Base-by-base conservation (phyloP, 2,797 vertebrate genomes). In the Sorex maritimensis region DNA sequence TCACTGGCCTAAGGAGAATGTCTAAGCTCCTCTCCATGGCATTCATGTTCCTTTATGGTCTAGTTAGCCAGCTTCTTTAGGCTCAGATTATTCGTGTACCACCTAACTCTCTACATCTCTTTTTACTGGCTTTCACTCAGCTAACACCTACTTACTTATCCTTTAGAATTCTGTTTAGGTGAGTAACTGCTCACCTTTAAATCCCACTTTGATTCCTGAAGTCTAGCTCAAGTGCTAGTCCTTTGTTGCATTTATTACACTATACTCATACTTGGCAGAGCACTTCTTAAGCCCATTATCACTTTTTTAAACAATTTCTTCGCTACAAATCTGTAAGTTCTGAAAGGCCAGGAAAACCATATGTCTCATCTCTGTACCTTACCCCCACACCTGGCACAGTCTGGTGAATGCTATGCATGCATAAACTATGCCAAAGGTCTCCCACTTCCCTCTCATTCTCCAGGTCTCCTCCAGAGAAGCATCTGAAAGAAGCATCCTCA, bases 151-250 rank as follows among this genome's bases (percentile, higher is more conserved):
- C 19, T 88, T 85, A 92, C 14, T 44, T 88, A 90, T 15, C 44
- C 69, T 94, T 86, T 28, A 85, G 55, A 19, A 61, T 34, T 95
- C 84, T 83, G 44, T 77, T 73, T 92, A 86, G 69, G 46, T 83
- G 10, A 91, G 30, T 11, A 14, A 71, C 1, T 74, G 61, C 44
- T 88, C 49, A 58, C 84, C 41, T 69, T 79, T 75, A 74, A 80
- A 85, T 28, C 38, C 26, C 34, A 44, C 41, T 2, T 41, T 88
- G 61, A 86, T 5, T 74, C 6, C 6, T 17, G n/a, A 86, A 55
- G 11, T 85, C 49, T 75, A 86, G 67, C 28, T 88, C 71, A 91
- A 80, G 52, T 55, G 19, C 38, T 71, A 79, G 72, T 81, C 58
- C 34, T 78, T 82, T 88, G 87, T 79, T 67, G 74, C 26, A n/a